phyloP scores from a whole-genome alignment of 2,888 invertebrate species.

The Abrostola tripartita region DNA sequence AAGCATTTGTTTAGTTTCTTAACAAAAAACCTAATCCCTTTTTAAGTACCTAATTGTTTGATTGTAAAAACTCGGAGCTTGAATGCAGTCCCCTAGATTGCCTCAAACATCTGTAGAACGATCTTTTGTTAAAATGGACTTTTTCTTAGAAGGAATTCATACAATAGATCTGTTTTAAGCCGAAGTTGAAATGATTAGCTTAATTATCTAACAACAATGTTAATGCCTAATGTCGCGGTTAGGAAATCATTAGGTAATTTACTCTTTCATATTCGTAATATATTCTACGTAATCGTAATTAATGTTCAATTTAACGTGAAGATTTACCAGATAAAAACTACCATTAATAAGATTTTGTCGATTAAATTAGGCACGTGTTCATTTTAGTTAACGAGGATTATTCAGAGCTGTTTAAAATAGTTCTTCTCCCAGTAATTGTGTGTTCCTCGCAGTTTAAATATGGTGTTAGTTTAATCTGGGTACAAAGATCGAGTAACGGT shows the following conservation, averaged over 20 bases:
- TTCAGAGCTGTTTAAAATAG: not conserved
- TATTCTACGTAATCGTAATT: slow-evolving; percentile 3
- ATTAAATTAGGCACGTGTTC: not conserved
- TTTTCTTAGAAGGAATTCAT: slow-evolving; percentile 20
- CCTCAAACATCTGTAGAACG: slow-evolving; percentile 12
- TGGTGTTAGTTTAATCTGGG: slow-evolving; percentile 24
- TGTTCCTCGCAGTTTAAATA: slow-evolving; percentile 5
- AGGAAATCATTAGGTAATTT: slow-evolving; percentile 16
- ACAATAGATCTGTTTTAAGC: not conserved
- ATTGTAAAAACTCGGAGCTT: slow-evolving; percentile 35
- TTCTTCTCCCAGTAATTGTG: not conserved
- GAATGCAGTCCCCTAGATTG: slow-evolving; percentile 20
- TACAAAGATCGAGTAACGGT: slow-evolving; percentile 73
- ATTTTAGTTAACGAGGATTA: not conserved
- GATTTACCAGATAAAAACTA: not conserved
- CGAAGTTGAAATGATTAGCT: slow-evolving; percentile 15
- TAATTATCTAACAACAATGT: slow-evolving; percentile 12
- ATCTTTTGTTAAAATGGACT: slow-evolving; percentile 24
- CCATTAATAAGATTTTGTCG: not conserved
- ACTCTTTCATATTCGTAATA: not conserved
- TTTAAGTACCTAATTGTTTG: slow-evolving; percentile 37
- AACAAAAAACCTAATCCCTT: slow-evolving; percentile 42
- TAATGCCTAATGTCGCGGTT: slow-evolving; percentile 11
- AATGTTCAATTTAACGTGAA: not conserved
- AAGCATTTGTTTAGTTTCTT: slow-evolving; percentile 41